phyloP scores from a whole-genome alignment of 1,140 invertebrate species.

The Pseudoatta argentina region DNA sequence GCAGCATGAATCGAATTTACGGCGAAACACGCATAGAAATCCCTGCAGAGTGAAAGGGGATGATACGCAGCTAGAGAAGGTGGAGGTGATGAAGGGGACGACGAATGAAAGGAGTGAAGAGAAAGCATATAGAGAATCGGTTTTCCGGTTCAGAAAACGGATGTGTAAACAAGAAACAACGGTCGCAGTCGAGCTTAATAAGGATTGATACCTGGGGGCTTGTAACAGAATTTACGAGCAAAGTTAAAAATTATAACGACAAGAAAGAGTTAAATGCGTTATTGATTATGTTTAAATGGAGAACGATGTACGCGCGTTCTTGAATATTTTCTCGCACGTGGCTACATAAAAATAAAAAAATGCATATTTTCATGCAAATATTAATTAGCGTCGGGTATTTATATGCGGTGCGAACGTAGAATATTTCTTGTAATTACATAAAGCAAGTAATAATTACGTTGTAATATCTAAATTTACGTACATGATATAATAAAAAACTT shows the following conservation, averaged over 20 bases:
- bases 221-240: slow-evolving; percentile 13
- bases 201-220: background rate
- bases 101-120: background rate
- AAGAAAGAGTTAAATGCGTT: slow-evolving; percentile 11
- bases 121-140: background rate
- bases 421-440: background rate
- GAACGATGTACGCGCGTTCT: background rate
- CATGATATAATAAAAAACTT: background rate
- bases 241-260: background rate
- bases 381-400: slow-evolving; percentile 21
- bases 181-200: background rate
- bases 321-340: background rate
- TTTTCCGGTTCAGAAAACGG: slow-evolving; percentile 25
- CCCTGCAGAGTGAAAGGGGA: background rate
- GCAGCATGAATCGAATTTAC: slow-evolving; percentile 20
- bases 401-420: background rate
- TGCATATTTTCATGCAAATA: background rate
- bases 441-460: background rate
- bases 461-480: background rate
- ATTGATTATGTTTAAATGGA: slow-evolving; percentile 23
- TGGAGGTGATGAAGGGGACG: background rate
- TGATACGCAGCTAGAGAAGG: background rate
- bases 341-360: background rate
- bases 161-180: slow-evolving; percentile 13
- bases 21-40: background rate